Percentiles rank a stretch among this genome's conserved stretches.
Evolutionary conservation across 1,140 invertebrate genomes (phyloP).

Genomic region (Gerris buenoi): DNA sequence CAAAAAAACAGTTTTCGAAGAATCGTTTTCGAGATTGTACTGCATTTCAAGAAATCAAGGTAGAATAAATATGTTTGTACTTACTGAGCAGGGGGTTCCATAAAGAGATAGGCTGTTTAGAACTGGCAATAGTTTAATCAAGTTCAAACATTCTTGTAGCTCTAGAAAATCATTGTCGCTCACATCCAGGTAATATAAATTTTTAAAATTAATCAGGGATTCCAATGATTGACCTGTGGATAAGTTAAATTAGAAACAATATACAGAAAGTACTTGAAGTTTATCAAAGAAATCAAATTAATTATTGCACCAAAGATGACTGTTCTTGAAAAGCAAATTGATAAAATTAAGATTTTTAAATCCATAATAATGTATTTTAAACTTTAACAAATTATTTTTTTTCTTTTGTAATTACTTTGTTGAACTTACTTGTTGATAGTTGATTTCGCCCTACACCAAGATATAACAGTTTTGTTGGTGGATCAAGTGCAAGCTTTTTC

Average conservation of each 20-base stretch:
- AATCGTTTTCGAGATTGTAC: too few species aligned
- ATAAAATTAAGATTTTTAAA: neutral
- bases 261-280: neutral
- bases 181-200: conserved; percentile 5
- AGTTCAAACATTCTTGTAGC: neutral
- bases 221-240: neutral
- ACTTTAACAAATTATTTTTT: too few species aligned
- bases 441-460: conserved; percentile 8
- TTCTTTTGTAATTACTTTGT: neutral
- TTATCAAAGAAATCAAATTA: neutral
- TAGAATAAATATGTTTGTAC: too few species aligned
- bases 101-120: neutral
- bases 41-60: too few species aligned
- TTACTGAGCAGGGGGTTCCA: conserved; percentile 11
- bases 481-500: neutral
- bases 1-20: too few species aligned
- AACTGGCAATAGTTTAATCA: neutral
- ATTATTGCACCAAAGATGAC: neutral
- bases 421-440: conserved; percentile 2
- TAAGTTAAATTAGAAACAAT: neutral
- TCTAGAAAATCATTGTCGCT: conserved; percentile 9
- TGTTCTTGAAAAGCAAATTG: neutral
- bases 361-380: neutral
- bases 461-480: conserved; percentile 1
- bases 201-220: neutral